A percentile compares a stretch with the other conserved stretches of the same genome.
These are phyloP conservation scores for Sphaeramia orbicularis DNA, from an alignment of 2,797 vertebrate species.

Conservation along the genomic window DNA sequence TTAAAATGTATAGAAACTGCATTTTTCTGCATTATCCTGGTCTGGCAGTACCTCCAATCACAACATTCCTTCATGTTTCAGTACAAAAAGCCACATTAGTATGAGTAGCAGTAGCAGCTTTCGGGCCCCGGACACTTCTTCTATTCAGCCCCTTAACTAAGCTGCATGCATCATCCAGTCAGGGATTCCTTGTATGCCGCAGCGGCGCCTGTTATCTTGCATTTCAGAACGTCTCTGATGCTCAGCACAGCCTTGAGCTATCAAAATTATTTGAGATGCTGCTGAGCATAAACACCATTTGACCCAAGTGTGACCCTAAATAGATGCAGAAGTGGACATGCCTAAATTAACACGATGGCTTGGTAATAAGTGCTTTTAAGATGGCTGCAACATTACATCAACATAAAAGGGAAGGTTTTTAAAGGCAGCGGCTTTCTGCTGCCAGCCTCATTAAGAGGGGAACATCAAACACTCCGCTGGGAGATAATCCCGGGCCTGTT, in stretches of 20 bases:
- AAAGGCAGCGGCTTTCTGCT: conserved; percentile 44
- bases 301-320: conserved; percentile 42
- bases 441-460: conserved; percentile 67
- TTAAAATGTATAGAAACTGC: too few species aligned
- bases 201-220: conserved; percentile 3
- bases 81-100: too few species aligned
- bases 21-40: too few species aligned
- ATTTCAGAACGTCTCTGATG: conserved; percentile 26
- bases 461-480: conserved; percentile 72
- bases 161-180: conserved; percentile 10
- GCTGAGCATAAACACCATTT: conserved; percentile 46
- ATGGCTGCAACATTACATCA: conserved; percentile 41
- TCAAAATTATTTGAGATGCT: conserved; percentile 34
- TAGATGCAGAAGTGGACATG: conserved; percentile 49
- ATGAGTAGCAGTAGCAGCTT: too few species aligned
- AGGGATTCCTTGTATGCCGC: conserved; percentile 10
- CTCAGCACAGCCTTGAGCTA: conserved; percentile 36
- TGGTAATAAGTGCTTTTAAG: conserved; percentile 59
- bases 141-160: background rate
- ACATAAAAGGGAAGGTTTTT: conserved; percentile 62
- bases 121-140: too few species aligned
- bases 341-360: conserved; percentile 35
- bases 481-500: conserved; percentile 68
- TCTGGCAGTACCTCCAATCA: too few species aligned
- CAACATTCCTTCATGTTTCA: too few species aligned